Evolutionary conservation across 2,113 vertebrate species (phyloP).

Genomic region (Malurus alboscapulatus): DNA sequence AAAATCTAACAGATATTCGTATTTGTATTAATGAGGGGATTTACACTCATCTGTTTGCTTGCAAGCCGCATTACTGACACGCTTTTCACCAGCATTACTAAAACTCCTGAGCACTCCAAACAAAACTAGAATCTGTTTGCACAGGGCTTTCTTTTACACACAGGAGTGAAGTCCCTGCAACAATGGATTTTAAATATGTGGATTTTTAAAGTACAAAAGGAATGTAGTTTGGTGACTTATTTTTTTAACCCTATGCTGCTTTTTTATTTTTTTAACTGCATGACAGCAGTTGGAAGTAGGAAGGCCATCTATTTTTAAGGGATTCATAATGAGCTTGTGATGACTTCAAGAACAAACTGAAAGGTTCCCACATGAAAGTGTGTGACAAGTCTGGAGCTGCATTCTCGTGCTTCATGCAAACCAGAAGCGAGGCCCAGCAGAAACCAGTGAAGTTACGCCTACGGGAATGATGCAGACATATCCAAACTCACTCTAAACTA

Average conservation of each 20-base stretch:
- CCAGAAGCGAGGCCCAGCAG: background rate
- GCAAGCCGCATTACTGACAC: background rate
- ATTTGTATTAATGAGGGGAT: background rate
- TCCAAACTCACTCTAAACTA: background rate
- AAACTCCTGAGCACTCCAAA: background rate
- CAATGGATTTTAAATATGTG: background rate
- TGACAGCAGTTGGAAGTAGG: background rate
- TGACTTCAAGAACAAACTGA: background rate
- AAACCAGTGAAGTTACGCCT: background rate
- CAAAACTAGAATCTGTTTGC: background rate
- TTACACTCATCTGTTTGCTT: background rate
- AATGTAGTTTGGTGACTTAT: background rate
- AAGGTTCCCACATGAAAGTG: background rate
- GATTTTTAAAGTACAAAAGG: background rate
- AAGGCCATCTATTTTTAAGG: background rate
- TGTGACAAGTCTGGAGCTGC: background rate
- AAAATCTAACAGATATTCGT: background rate
- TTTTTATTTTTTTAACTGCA: background rate
- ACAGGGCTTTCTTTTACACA: background rate
- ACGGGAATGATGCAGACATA: background rate
- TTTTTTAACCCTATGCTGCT: background rate
- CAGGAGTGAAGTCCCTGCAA: fast-evolving
- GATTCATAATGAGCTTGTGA: background rate
- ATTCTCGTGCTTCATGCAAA: background rate
- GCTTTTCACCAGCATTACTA: background rate